These are phyloP conservation scores for Drosophila kuntzei DNA, from an alignment of 2,888 invertebrate species.

Conservation along the genomic window DNA sequence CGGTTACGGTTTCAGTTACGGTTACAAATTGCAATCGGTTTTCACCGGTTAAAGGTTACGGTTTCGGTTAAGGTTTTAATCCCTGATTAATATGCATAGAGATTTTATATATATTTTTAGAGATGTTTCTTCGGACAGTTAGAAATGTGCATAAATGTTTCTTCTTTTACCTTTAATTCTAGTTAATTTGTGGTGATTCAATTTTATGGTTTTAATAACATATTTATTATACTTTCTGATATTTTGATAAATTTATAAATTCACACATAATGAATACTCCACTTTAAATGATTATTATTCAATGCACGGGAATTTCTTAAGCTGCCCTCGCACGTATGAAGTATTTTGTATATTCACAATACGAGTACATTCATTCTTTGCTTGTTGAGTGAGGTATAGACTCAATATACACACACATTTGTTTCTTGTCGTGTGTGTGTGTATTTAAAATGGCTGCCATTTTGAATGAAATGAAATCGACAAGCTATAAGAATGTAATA, in stretches of 20 bases:
- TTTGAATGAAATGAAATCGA: slow-evolving; percentile 37
- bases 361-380: slow-evolving; percentile 15
- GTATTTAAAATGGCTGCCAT: slow-evolving; percentile 48
- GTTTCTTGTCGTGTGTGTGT: neutral
- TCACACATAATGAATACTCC: neutral
- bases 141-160: too few species aligned
- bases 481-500: slow-evolving; percentile 30
- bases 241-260: neutral
- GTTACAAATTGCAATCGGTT: too few species aligned
- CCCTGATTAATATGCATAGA: too few species aligned
- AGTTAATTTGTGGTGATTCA: neutral
- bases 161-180: neutral
- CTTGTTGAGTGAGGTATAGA: slow-evolving; percentile 13
- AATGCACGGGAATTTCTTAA: slow-evolving; percentile 32
- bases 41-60: too few species aligned
- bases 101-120: too few species aligned
- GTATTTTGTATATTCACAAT: slow-evolving; percentile 25
- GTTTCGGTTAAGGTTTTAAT: too few species aligned
- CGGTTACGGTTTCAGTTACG: too few species aligned
- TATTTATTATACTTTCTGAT: neutral
- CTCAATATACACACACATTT: neutral
- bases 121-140: neutral
- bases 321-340: slow-evolving; percentile 42
- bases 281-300: slow-evolving; percentile 12
- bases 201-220: neutral